Base-by-base conservation (phyloP, 2,113 vertebrate genomes). In the Dromaius novaehollandiae region DNA sequence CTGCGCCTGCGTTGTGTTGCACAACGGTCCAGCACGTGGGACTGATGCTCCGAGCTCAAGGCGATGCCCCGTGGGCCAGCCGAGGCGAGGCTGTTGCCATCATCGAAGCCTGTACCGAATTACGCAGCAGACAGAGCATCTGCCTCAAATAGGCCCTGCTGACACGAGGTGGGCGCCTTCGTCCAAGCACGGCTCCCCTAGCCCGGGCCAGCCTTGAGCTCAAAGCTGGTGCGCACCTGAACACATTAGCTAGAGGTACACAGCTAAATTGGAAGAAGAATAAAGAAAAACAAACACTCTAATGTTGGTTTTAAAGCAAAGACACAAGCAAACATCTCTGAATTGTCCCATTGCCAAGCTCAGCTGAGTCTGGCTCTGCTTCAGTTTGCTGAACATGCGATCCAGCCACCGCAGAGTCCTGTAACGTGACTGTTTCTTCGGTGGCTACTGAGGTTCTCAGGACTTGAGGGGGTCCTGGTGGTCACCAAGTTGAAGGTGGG, bases 401-500 rank as follows among this genome's bases (percentile, higher is more conserved):
- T 10, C 56, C 26, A 14, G 26, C 48, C 73, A n/a, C 6, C 42
- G 28, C 40, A 36, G 63, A 48, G 8, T 6, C 58, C 6, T 8
- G 1, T 1, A 38, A 42, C 0, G 40, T 0, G 8, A 64, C 32
- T 73, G 74, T 65, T 55, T 13, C 24, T 7, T 44, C 8, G 2
- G 19, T 0, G 2, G 66, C 91, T 56, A n/a, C 19, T 15, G 61
- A 36, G 3, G 4, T 24, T 63, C 14, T 46, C 42, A 9, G 14
- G 14, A 48, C 46, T 18, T 48, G 46, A 15, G 44, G 42, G 42
- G 6, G 44, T 46, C 44, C 44, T 46, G 44, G 44, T 46, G 44
- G 16, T 6, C 44, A 46, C 13, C 44, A 48, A 7, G 46, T 48
- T 48, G 46, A 19, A 18, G 18, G 19, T 48, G 46, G 18, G 46